These are phyloP conservation scores for Bovichtus variegatus DNA, from an alignment of 2,797 vertebrate species.

Conservation along the genomic window DNA sequence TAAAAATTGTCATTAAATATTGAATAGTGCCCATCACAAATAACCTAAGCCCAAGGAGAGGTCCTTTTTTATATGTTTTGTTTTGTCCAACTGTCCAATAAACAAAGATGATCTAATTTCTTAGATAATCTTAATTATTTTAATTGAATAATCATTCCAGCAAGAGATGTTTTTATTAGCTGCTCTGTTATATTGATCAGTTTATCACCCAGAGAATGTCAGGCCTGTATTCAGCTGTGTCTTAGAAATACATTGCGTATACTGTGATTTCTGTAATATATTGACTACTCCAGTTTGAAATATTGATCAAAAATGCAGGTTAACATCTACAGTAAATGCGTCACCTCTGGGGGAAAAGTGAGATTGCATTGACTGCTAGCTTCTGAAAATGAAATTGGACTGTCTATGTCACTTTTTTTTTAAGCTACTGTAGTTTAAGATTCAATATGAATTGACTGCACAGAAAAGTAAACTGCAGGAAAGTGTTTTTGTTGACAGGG, in stretches of 20 bases:
- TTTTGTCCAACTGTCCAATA: not conserved
- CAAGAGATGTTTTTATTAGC: not conserved
- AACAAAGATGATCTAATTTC: not conserved
- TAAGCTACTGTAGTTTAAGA: not conserved
- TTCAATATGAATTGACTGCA: not conserved
- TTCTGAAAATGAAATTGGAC: not conserved
- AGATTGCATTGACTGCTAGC: not conserved
- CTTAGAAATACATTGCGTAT: not conserved
- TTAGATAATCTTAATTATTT: not conserved
- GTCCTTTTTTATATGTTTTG: not conserved
- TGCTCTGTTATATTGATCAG: not conserved
- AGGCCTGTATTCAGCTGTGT: not conserved
- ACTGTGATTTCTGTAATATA: not conserved
- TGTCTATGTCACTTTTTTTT: fast-evolving
- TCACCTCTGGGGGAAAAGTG: constrained; percentile 13
- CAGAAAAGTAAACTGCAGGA: not conserved
- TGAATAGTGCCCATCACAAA: not conserved
- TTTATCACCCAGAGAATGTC: not conserved
- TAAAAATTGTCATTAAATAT: not conserved
- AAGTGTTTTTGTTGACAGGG: not conserved
- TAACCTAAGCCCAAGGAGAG: not conserved
- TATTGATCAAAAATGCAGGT: not conserved
- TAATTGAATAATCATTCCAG: not conserved
- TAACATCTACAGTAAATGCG: not conserved
- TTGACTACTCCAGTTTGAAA: not conserved